A percentile compares a stretch with the other conserved stretches of the same genome.
Evolutionary conservation across 2,888 invertebrate species (phyloP).

Genomic region (Vanessa cardui): DNA sequence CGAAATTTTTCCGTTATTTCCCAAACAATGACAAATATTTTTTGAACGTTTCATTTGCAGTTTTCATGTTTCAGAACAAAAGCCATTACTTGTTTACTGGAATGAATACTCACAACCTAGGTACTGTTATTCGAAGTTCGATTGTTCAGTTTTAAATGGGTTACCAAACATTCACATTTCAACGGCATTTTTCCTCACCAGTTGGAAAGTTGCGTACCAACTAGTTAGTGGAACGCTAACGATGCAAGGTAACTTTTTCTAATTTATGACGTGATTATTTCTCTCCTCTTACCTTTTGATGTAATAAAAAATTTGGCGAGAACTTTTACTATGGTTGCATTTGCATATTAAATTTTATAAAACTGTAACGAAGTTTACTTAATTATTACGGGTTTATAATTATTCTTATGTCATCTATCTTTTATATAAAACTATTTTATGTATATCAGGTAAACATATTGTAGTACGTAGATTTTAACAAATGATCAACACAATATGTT

Average conservation of each 20-base stretch:
- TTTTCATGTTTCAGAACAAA: constrained; percentile 28
- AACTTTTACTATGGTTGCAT: not conserved
- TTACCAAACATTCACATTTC: constrained; percentile 28
- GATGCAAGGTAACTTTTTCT: constrained; percentile 15
- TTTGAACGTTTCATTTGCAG: constrained; percentile 21
- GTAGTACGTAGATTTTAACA: too few relatives aligned
- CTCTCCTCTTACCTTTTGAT: not conserved
- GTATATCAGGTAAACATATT: too few relatives aligned
- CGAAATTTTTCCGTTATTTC: not conserved
- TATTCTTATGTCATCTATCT: too few relatives aligned
- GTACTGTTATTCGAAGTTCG: constrained; percentile 26
- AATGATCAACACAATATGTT: too few relatives aligned
- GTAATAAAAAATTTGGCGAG: not conserved
- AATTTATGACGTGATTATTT: constrained; percentile 12
- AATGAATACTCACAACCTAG: constrained; percentile 26
- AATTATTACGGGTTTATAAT: not conserved
- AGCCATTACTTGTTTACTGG: constrained; percentile 28
- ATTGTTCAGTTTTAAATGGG: constrained; percentile 32
- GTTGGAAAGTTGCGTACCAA: constrained; percentile 26
- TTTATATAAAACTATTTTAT: too few relatives aligned
- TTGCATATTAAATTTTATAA: not conserved
- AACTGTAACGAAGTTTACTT: not conserved
- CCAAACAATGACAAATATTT: constrained; percentile 10
- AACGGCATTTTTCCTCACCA: constrained; percentile 26
- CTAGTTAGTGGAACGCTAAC: constrained; percentile 12